Evolutionary conservation across 2,797 vertebrate genomes (phyloP), one percentile per base, ranked within the genome.

Genomic region (Geotria australis): DNA sequence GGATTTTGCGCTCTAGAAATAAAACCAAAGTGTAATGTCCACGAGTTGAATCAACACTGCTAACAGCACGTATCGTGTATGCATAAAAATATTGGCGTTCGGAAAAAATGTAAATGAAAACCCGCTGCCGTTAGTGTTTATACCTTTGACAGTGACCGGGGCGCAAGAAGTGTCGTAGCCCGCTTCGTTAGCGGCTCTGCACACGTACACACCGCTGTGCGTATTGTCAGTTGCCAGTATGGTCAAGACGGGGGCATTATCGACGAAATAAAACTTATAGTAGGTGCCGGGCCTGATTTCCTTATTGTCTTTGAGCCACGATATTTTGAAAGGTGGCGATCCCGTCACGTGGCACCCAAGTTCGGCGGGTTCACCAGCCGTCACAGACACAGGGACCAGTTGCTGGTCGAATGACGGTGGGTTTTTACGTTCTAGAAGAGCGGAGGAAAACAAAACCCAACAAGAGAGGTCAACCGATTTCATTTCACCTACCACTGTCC

Each of bases 391-490:
- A n/a, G 51, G 51, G n/a, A 51, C n/a, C n/a, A 24, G 51, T 55
- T 55, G 51, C 51, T 24, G 24, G n/a, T n/a, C 9, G 51, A 55
- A 55, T 51, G n/a, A n/a, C 55, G 51, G 51, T n/a, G 51, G 9
- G n/a, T n/a, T 9, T 65, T 84, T 81, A 58, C 85, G 85, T 68
- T 94, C 91, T 98, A 38, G 24, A 24, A 38, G 24, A 38, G 24
- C 38, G 24, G 24, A 38, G 24, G 24, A 38, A 38, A 38, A 38
- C 38, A 38, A 38, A 38, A 38, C 4, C 24, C 24, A 24, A 38
- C 24, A 38, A 38, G 38, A 38, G 38, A 38, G 24, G 24, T 38
- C 24, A 38, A 38, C 24, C 24, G 24, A 38, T 38, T 38, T 38
- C 24, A 38, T 38, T 38, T 38, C 24, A 38, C 24, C 24, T 38